These are phyloP conservation scores for Dipodomys stephensi DNA, from an alignment of 2,113 vertebrate species.

Conservation along the genomic window DNA sequence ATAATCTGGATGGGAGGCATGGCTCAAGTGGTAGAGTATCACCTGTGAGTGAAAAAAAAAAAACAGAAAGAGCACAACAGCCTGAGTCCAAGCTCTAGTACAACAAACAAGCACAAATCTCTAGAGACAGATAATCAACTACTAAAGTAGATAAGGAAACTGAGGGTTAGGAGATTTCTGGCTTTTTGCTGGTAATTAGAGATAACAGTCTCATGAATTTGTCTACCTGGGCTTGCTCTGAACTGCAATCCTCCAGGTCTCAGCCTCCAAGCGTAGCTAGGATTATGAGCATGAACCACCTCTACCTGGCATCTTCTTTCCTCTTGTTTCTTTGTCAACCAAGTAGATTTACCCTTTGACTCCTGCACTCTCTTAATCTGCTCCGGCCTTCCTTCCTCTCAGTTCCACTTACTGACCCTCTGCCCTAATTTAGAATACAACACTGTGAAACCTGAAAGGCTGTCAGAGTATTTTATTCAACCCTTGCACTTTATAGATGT, in stretches of 20 bases:
- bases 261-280: neutral
- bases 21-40: no score
- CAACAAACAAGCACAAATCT: neutral
- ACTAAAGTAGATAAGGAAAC: neutral
- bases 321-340: neutral
- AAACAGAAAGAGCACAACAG: no score
- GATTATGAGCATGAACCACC: neutral
- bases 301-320: neutral
- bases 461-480: neutral
- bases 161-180: neutral
- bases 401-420: neutral
- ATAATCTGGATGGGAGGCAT: no score
- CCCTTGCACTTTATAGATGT: neutral
- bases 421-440: slow-evolving; percentile 6
- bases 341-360: neutral
- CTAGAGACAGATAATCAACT: slow-evolving; percentile 1
- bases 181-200: no score
- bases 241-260: no score
- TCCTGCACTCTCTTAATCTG: neutral
- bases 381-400: neutral
- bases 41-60: no score
- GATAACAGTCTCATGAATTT: neutral
- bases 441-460: neutral
- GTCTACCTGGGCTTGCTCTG: neutral
- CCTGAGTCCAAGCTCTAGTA: no score